phyloP scores from a whole-genome alignment of 53 echinoderm and acorn worm genomes.

The Actinopyga echinites region DNA sequence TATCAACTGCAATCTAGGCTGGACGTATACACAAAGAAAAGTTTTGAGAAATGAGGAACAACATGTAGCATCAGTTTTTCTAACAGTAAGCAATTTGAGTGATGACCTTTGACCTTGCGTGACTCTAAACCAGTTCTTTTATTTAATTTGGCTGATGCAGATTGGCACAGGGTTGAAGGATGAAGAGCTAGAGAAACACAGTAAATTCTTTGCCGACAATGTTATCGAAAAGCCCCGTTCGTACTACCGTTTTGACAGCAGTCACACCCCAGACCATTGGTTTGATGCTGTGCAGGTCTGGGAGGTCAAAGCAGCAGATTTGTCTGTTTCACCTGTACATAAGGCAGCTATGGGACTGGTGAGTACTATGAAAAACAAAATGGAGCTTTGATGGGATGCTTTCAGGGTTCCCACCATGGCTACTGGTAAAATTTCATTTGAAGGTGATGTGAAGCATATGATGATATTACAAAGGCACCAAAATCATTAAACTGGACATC shows the following conservation, averaged over 20 bases:
- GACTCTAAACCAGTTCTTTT: too few relatives aligned
- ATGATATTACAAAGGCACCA: too few relatives aligned
- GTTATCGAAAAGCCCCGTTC: slow-evolving; percentile 83
- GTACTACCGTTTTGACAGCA: slow-evolving; percentile 82
- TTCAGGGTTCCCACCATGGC: too few relatives aligned
- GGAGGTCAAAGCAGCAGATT: slow-evolving; percentile 96
- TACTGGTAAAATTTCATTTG: too few relatives aligned
- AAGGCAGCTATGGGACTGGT: slow-evolving; percentile 93
- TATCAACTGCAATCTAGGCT: too few relatives aligned
- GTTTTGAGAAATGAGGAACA: too few relatives aligned
- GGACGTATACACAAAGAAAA: too few relatives aligned
- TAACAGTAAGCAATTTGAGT: too few relatives aligned
- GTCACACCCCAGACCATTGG: slow-evolving; percentile 91
- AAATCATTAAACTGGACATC: too few relatives aligned
- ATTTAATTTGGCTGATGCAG: slow-evolving; percentile 24
- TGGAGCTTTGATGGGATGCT: neutral
- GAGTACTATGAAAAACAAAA: slow-evolving; percentile 45
- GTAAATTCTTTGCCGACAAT: slow-evolving; percentile 87
- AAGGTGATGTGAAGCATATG: too few relatives aligned
- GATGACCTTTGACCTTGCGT: too few relatives aligned
- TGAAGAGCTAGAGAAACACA: slow-evolving; percentile 88
- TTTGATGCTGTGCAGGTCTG: slow-evolving; percentile 98
- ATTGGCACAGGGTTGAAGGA: slow-evolving; percentile 96
- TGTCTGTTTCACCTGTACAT: slow-evolving; percentile 89
- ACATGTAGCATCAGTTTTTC: too few relatives aligned